Percentiles rank a stretch among this genome's conserved stretches.
Conservation (phyloP, 2,113 vertebrate species). For the Cariama cristata region DNA sequence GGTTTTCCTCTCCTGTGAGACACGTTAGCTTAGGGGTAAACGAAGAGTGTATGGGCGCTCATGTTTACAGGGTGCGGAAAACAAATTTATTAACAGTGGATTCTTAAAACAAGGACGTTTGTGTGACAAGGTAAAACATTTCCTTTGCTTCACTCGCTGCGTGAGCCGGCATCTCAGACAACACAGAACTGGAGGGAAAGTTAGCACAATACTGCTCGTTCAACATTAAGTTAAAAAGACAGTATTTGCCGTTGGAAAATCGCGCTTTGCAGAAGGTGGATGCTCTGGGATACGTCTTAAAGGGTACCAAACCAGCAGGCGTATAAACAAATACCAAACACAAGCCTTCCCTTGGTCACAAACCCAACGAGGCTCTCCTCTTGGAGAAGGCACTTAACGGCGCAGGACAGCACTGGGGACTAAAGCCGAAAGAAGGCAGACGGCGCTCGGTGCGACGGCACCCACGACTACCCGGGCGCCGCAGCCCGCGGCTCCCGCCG, state of each 20-base stretch:
- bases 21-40: not conserved
- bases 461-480: too few species aligned
- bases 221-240: not conserved
- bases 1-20: not conserved
- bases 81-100: not conserved
- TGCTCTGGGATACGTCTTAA: not conserved
- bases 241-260: not conserved
- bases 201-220: not conserved
- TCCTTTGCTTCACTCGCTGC: not conserved
- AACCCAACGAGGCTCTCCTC: not conserved
- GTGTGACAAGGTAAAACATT: not conserved
- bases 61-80: not conserved
- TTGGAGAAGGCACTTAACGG: not conserved
- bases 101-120: not conserved
- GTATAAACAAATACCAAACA: not conserved
- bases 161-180: not conserved
- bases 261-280: not conserved
- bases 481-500: too few species aligned
- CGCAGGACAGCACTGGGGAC: not conserved
- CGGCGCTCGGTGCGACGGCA: too few species aligned
- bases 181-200: not conserved
- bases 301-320: not conserved
- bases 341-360: not conserved
- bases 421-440: not conserved
- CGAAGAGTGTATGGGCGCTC: not conserved